These are phyloP conservation scores for Piliocolobus tephrosceles DNA, from an alignment of 2,113 vertebrate genomes.

Conservation along the genomic window DNA sequence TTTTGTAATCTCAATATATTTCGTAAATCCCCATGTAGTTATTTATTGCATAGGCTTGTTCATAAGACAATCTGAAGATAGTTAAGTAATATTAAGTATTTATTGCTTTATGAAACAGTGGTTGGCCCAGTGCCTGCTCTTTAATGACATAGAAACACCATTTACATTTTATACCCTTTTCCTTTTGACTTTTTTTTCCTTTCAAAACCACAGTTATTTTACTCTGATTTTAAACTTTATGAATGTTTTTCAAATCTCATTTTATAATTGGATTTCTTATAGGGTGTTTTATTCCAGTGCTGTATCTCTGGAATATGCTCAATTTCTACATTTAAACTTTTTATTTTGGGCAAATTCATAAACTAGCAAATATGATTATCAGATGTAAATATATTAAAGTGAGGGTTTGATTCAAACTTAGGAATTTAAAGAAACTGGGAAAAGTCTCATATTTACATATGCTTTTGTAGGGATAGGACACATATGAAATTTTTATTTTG, in stretches of 20 bases:
- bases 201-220: background rate
- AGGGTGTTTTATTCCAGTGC: background rate
- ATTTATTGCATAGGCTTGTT: background rate
- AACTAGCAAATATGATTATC: background rate
- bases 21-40: background rate
- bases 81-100: background rate
- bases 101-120: background rate
- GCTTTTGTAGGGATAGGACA: background rate
- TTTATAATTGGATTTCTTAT: background rate
- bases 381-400: background rate
- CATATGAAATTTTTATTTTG: background rate
- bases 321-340: background rate
- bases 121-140: background rate
- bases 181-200: background rate
- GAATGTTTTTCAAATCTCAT: background rate
- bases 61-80: background rate
- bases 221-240: background rate
- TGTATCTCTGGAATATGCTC: background rate
- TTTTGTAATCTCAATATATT: background rate
- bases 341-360: background rate
- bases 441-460: background rate
- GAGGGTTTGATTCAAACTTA: background rate
- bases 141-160: background rate
- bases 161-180: background rate
- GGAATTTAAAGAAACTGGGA: background rate